Evolutionary conservation across 2,113 vertebrate genomes (phyloP).

Genomic region (Mohoua ochrocephala): DNA sequence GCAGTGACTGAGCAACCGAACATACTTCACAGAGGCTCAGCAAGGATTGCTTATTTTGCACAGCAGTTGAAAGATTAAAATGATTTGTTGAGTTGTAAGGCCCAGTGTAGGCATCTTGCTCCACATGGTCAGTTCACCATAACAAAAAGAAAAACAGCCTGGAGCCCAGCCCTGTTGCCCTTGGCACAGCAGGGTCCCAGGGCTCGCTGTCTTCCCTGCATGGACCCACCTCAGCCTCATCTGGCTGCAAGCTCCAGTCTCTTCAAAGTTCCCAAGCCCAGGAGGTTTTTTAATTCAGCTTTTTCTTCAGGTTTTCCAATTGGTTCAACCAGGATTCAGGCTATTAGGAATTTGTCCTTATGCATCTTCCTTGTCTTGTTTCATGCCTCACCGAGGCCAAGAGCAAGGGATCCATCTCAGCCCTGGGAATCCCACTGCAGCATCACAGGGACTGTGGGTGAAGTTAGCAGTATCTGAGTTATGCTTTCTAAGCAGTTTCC

Average conservation of each 20-base stretch:
- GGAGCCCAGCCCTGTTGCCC: neutral
- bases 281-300: neutral
- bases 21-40: neutral
- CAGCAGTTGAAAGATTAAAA: neutral
- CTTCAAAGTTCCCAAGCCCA: neutral
- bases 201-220: neutral
- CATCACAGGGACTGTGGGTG: neutral
- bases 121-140: neutral
- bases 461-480: neutral
- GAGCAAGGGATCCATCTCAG: neutral
- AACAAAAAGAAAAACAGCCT: neutral
- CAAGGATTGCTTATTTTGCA: neutral
- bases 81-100: neutral
- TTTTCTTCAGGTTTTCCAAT: neutral
- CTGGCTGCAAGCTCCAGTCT: neutral
- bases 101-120: neutral
- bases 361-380: neutral
- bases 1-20: neutral
- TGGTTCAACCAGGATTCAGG: neutral
- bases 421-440: neutral
- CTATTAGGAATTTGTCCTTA: neutral
- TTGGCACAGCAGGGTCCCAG: accelerated
- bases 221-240: neutral
- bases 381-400: accelerated
- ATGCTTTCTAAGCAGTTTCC: neutral